These are phyloP conservation scores for Lucinisca nassula DNA, from an alignment of 2,888 invertebrate genomes.

Conservation along the genomic window DNA sequence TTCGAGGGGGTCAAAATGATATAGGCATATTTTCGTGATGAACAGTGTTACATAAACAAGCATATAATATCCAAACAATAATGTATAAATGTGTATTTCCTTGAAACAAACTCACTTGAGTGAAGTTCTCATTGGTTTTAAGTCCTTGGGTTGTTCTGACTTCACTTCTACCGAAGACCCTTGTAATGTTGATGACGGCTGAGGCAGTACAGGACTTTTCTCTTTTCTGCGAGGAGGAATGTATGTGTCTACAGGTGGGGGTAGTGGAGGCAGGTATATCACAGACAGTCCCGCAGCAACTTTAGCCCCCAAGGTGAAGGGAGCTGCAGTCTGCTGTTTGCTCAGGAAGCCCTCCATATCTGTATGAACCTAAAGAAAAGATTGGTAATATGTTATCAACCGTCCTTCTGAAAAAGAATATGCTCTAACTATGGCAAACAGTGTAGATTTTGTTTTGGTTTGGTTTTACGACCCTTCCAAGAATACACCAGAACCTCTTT, in stretches of 20 bases:
- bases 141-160: conserved; percentile 33
- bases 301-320: conserved; percentile 80
- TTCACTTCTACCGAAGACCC: conserved; percentile 46
- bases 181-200: conserved; percentile 59
- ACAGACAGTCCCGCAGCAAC: conserved; percentile 81
- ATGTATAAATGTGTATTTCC: too few species aligned
- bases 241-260: conserved; percentile 77
- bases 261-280: conserved; percentile 85
- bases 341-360: conserved; percentile 80
- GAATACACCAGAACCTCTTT: too few species aligned
- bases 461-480: not conserved
- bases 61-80: too few species aligned
- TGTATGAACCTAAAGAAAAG: conserved; percentile 77
- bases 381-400: too few species aligned
- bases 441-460: not conserved
- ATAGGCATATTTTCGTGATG: too few species aligned
- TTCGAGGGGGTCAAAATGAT: too few species aligned
- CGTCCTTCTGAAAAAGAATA: too few species aligned
- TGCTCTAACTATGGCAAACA: not conserved
- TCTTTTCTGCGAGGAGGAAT: conserved; percentile 60
- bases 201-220: conserved; percentile 38
- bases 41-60: too few species aligned
- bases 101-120: conserved; percentile 81
- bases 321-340: conserved; percentile 65
- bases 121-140: conserved; percentile 69